Base-by-base conservation (phyloP, 2,888 invertebrate species). In the Heliconius erato region DNA sequence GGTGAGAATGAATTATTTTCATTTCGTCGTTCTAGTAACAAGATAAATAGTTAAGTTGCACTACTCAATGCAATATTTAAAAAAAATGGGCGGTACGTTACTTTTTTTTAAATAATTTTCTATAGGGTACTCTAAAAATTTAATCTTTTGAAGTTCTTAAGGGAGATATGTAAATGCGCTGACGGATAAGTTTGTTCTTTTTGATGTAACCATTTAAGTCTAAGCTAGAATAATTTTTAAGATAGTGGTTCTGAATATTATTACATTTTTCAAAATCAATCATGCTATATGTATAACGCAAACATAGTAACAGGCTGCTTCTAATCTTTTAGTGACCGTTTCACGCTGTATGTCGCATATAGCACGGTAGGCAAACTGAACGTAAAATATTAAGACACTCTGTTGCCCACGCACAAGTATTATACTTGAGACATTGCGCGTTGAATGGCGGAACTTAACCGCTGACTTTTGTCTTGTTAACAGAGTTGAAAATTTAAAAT, bases 91-190 rank as follows among this genome's bases (percentile, higher is more conserved):
- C 3, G 54, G 54, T 54, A 54, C 19, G 6, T 54, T 54, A 19
- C 7, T 19, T 54, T 54, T 54, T 54, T 23, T 23, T 2, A 54
- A 23, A 71, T 26, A 71, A 4, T 19, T 26, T 72, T 14, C 26
- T 16, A 26, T 72, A 26, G 44, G 40, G 44, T 72, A 72, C 44
- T 72, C 72, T 44, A 72, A 44, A 72, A 72, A 72, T 72, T 26
- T 72, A 49, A 72, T 72, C 72, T 71, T 54, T 69, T 71, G 49
- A 59, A n/a, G 76, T 76, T 76, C 59, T 59, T 32, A n/a, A 59
- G 23, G 35, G 59, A 76, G 32, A 76, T 76, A 59, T 35, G 72
- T 72, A 72, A 72, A 72, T 67, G 28, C 16, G 44, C 72, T 44
- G 49, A 72, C 44, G 49, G 49, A 72, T 72, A 44, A 28, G 44